Evolutionary conservation across 2,113 vertebrate genomes (phyloP).

Genomic region (Pseudois nayaur): DNA sequence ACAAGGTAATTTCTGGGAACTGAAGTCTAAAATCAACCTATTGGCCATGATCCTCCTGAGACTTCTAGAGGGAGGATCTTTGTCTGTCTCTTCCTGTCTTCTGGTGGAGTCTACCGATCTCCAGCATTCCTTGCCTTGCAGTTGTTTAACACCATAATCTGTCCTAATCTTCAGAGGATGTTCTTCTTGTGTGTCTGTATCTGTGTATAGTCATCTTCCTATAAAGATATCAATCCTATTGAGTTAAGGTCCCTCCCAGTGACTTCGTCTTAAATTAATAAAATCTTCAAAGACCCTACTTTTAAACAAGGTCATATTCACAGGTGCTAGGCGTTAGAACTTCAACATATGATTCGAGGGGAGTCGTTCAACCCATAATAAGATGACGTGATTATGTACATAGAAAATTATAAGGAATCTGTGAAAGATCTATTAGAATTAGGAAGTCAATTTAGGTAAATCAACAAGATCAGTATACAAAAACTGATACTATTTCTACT

Average conservation of each 20-base stretch:
- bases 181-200: not conserved
- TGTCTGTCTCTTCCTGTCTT: not conserved
- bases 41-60: not conserved
- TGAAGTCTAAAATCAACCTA: not conserved
- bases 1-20: not conserved
- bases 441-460: not conserved
- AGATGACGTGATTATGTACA: not conserved
- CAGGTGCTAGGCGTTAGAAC: not conserved
- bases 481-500: not conserved
- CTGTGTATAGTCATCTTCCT: not conserved
- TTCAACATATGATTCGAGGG: not conserved
- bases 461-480: not conserved
- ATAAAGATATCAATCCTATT: not conserved
- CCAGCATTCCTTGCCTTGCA: not conserved
- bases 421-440: not conserved
- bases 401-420: not conserved
- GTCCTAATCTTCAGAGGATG: not conserved
- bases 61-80: not conserved
- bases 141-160: not conserved
- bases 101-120: not conserved
- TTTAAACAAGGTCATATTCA: not conserved
- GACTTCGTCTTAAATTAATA: not conserved
- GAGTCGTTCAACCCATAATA: not conserved
- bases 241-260: not conserved
- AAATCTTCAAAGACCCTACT: not conserved